Percentiles rank a stretch among this genome's conserved stretches.
Conservation (phyloP, 1,140 invertebrate species). For the Schlechtendalia chinensis region DNA sequence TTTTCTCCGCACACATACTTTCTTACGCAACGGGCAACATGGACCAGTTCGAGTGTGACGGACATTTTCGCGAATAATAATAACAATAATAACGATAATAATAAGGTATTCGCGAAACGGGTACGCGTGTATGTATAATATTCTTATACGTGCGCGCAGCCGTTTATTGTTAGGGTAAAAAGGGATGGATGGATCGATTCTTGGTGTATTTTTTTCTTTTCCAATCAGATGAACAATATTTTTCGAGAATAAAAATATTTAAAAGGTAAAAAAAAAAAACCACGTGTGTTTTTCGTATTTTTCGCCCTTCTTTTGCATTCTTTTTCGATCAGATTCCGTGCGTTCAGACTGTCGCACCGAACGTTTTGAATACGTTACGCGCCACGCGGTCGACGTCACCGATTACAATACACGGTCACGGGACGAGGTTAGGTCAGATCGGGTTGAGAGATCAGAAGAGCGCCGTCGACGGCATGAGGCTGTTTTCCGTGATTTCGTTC, state of each 20-base stretch:
- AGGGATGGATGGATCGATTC: constrained; percentile 44
- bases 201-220: constrained; percentile 42
- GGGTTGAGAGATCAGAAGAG: too few species aligned
- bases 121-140: neutral
- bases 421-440: too few species aligned
- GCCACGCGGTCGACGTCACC: too few species aligned
- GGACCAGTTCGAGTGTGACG: constrained; percentile 46
- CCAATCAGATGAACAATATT: constrained; percentile 49
- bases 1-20: neutral
- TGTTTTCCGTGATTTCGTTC: too few species aligned
- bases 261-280: constrained; percentile 48
- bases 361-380: too few species aligned
- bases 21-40: constrained; percentile 14
- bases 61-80: constrained; percentile 49
- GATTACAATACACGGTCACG: too few species aligned
- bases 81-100: constrained; percentile 42
- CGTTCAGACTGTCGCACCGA: too few species aligned
- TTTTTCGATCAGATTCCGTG: too few species aligned
- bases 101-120: constrained; percentile 46
- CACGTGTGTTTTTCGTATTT: neutral
- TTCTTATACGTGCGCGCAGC: neutral
- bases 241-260: constrained; percentile 42
- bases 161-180: constrained; percentile 42
- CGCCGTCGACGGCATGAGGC: too few species aligned
- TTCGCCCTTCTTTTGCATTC: neutral